Evolutionary conservation across 2,888 invertebrate genomes (phyloP), one percentile per base, ranked within the genome.

Genomic region (Parasteatoda lunata): DNA sequence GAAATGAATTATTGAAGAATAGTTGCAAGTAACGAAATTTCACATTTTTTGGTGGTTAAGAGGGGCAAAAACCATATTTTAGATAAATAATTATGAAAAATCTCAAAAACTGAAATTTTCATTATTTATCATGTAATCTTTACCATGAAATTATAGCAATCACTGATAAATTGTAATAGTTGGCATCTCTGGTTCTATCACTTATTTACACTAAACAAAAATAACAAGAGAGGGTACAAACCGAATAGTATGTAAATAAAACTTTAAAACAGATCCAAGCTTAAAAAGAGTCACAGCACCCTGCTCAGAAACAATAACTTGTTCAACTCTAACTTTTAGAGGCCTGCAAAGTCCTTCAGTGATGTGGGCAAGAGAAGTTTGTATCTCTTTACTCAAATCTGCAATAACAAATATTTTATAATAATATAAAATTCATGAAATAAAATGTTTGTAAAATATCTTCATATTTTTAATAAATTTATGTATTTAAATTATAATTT

Each of bases 301-400:
- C 89, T 95, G 95, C 90, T 97, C 96, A 9, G 96, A 95, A 88
- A 95, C 95, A 13, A 98, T 92, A 88, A 98, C 96, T 84, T 98
- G 96, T 91, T 98, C 98, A 80, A 98, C 95, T 90, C 98, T 94
- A 13, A 97, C 96, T 93, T 97, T 97, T 30, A 99, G 93, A 0
- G 98, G 96, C 91, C 98, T 96, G 91, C 98, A 98, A 75, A 99
- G 94, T 59, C 98, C 98, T 92, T 99, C 98, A 89, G 97, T 96
- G 88, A 98, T 97, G 90, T 95, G 92, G 15, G 92, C 92, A 30
- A 94, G 90, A 15, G 92, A 91, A 73, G 91, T 91, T 78, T 91
- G 90, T 54, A 92, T 91, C 64, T 91, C 91, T 47, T 92, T 91
- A 79, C 91, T 91, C 47, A 90, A 88, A 48, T 91, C 92, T 91